Conservation (phyloP, 2,797 vertebrate genomes). For the Pangasius mekongensis region DNA sequence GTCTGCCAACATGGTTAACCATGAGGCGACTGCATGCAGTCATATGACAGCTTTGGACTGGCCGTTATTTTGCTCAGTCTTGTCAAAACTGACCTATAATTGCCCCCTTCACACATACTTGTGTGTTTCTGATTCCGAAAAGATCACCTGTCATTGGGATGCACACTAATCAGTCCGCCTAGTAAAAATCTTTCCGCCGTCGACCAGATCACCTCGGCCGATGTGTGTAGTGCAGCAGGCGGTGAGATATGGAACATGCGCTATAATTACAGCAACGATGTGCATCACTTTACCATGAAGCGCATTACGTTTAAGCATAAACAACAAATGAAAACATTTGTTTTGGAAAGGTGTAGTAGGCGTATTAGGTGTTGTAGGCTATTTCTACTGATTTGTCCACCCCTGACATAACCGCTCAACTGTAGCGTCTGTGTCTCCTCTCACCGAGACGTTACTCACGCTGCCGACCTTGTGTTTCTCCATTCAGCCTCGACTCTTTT, state of each 20-base stretch:
- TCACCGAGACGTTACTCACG: constrained; percentile 19
- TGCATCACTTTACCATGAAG: background rate
- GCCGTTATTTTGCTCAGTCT: no score
- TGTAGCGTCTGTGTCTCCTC: background rate
- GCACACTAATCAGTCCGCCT: background rate
- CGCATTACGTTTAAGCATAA: no score
- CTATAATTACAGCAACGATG: background rate
- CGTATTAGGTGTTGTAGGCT: no score
- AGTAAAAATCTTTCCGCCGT: background rate
- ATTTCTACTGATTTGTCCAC: background rate
- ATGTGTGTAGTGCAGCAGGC: background rate
- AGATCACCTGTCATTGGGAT: background rate
- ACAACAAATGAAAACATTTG: background rate
- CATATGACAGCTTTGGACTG: no score
- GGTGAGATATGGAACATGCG: background rate
- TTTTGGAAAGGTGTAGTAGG: background rate
- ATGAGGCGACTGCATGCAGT: no score
- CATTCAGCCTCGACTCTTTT: constrained; percentile 31
- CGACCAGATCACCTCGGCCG: background rate
- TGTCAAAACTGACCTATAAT: background rate
- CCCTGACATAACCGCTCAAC: background rate
- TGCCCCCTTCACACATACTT: background rate
- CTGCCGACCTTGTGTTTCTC: background rate
- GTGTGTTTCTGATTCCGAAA: background rate
- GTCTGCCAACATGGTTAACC: background rate